phyloP scores from a whole-genome alignment of 1,140 invertebrate species.

The Scaptodrosophila lebanonensis region DNA sequence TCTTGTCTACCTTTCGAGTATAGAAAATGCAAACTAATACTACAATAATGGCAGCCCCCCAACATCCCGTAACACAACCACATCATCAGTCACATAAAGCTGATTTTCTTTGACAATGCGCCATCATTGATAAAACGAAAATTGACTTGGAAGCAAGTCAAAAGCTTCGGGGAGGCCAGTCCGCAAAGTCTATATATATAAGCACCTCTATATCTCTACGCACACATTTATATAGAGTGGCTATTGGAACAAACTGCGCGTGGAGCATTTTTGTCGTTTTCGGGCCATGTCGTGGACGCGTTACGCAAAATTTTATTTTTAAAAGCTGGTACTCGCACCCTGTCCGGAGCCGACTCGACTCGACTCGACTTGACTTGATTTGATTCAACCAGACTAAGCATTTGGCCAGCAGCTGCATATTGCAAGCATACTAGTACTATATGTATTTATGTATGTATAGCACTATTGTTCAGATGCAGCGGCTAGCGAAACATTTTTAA shows the following conservation, averaged over 20 bases:
- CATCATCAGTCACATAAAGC: too few relatives aligned
- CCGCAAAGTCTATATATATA: slow-evolving; percentile 38
- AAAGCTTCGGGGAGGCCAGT: slow-evolving; percentile 64
- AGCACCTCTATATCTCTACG: background rate
- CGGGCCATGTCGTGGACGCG: slow-evolving; percentile 35
- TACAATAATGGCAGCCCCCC: slow-evolving; percentile 29
- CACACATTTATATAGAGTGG: background rate
- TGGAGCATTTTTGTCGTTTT: slow-evolving; percentile 42
- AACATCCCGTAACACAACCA: too few relatives aligned
- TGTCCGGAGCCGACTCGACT: slow-evolving; percentile 50
- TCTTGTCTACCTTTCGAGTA: slow-evolving; percentile 38
- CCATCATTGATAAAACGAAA: slow-evolving; percentile 54
- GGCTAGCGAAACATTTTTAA: slow-evolving; percentile 12
- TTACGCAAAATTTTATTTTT: slow-evolving; percentile 76
- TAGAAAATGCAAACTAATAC: slow-evolving; percentile 5
- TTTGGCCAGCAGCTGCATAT: slow-evolving; percentile 39
- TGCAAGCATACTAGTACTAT: too few relatives aligned
- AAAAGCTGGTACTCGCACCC: slow-evolving; percentile 26
- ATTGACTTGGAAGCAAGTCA: slow-evolving; percentile 16
- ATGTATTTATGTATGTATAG: too few relatives aligned
- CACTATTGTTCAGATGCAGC: slow-evolving; percentile 15
- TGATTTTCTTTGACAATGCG: too few relatives aligned
- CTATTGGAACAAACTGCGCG: slow-evolving; percentile 5
- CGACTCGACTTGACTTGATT: slow-evolving; percentile 45
- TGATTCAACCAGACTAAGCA: too few relatives aligned